Conservation (phyloP, 2,113 vertebrate species). For the Ceyx cyanopectus region DNA sequence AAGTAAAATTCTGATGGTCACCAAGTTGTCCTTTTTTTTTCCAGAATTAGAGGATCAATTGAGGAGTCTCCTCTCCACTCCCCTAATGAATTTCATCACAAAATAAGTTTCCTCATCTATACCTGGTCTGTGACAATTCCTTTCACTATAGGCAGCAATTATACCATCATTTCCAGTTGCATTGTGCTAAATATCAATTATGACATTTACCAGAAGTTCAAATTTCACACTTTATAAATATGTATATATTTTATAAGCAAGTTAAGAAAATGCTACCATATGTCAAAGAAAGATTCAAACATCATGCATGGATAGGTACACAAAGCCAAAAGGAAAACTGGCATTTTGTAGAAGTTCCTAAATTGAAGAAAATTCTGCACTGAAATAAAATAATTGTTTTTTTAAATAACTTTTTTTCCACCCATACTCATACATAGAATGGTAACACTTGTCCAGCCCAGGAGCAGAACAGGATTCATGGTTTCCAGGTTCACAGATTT, state of each 20-base stretch:
- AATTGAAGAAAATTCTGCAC: background rate
- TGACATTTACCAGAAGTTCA: background rate
- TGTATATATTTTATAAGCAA: background rate
- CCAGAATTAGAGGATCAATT: background rate
- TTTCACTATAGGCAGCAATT: background rate
- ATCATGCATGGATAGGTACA: background rate
- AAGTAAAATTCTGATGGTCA: background rate
- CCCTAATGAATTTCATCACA: background rate
- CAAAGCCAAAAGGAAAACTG: background rate
- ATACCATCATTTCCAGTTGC: background rate
- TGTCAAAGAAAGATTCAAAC: background rate
- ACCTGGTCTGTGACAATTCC: background rate
- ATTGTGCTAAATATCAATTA: background rate
- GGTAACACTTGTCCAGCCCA: background rate
- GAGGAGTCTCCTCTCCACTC: background rate
- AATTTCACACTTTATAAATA: background rate
- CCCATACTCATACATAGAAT: background rate
- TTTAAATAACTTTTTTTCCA: no score
- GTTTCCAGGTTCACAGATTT: background rate
- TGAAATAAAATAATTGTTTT: background rate
- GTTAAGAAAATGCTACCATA: background rate
- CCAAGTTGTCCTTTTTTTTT: background rate
- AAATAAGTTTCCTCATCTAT: background rate
- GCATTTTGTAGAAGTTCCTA: background rate
- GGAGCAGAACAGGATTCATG: background rate